Base-by-base conservation (phyloP, 2,888 invertebrate genomes). In the Tetranychus piercei region DNA sequence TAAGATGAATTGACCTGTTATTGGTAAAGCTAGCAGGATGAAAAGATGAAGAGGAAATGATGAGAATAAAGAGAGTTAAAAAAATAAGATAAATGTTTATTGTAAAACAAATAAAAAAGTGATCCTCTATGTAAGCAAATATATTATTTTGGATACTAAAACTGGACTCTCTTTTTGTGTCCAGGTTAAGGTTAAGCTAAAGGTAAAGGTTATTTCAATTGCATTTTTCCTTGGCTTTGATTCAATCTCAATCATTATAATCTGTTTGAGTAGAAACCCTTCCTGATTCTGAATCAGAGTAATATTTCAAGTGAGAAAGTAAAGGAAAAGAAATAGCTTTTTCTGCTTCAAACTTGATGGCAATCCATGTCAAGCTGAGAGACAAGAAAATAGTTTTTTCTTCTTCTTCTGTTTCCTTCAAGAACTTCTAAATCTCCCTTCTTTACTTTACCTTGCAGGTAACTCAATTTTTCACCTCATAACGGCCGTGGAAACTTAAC, bases 391-490 rank as follows among this genome's bases (percentile, higher is more conserved):
- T 15, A 34, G 34, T 34, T 34, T 34, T 34, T 34, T 34, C 5
- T 34, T 34, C 34, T 34, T 34, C 4, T 34, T 34, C 34, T 34
- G 34, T 34, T 34, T 34, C 34, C 34, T 4, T 34, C 34, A 34
- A 34, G 34, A 34, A 34, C 34, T 34, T 34, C 34, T 55, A 55
- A 6, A 9, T 55, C 55, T 55, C 55, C 55, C 55, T 15, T 55
- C 55, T 55, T 55, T 55, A 9, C 15, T 15, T 55, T 55, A 15
- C 55, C 15, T 55, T 55, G 55, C 55, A 55, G 55, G 55, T 55
- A 55, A 55, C 55, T 55, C 55, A 55, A 55, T 55, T 55, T 55
- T 55, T 55, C 55, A 55, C 55, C 55, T 55, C 55, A 55, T 55
- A 55, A 55, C 55, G 55, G 55, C 55, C 55, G 9, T 15, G 55